These are phyloP conservation scores for Microplitis deprimator DNA, from an alignment of 2,888 invertebrate genomes.

Conservation along the genomic window DNA sequence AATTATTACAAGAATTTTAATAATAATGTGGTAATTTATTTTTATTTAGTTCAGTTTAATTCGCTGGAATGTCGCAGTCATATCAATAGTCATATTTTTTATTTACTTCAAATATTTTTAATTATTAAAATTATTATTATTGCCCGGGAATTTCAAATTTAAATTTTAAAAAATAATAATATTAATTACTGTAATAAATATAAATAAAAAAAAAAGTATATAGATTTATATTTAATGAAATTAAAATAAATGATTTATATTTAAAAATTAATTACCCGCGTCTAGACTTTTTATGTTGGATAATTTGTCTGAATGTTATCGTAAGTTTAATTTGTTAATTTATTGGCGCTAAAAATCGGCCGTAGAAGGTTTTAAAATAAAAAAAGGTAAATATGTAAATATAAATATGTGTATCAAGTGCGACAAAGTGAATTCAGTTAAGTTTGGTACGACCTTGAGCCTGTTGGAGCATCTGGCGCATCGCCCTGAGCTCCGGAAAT, in stretches of 20 bases:
- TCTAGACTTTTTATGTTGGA: background rate
- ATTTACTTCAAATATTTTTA: background rate
- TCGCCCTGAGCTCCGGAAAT: slow-evolving; percentile 36
- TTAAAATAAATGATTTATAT: background rate
- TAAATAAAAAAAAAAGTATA: too few relatives aligned
- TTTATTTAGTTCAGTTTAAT: slow-evolving; percentile 29
- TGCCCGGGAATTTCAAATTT: background rate
- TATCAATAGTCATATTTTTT: background rate
- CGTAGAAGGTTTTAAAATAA: background rate
- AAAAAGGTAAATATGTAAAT: background rate
- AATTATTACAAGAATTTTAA: slow-evolving; percentile 24
- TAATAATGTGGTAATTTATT: slow-evolving; percentile 16
- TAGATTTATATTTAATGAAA: background rate
- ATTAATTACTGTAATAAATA: too few relatives aligned
- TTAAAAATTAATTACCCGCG: slow-evolving; percentile 9
- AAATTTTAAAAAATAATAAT: too few relatives aligned
- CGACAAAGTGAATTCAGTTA: slow-evolving; percentile 11
- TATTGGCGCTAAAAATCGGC: background rate
- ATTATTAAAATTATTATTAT: background rate
- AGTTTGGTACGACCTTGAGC: slow-evolving; percentile 30
- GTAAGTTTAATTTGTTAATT: background rate
- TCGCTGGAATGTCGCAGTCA: slow-evolving; percentile 20
- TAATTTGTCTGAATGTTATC: background rate
- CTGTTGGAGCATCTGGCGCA: slow-evolving; percentile 33
- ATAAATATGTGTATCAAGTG: background rate